Percentiles rank a stretch among this genome's conserved stretches.
phyloP scores from a whole-genome alignment of 2,888 invertebrate species.

The Dasypolia templi region DNA sequence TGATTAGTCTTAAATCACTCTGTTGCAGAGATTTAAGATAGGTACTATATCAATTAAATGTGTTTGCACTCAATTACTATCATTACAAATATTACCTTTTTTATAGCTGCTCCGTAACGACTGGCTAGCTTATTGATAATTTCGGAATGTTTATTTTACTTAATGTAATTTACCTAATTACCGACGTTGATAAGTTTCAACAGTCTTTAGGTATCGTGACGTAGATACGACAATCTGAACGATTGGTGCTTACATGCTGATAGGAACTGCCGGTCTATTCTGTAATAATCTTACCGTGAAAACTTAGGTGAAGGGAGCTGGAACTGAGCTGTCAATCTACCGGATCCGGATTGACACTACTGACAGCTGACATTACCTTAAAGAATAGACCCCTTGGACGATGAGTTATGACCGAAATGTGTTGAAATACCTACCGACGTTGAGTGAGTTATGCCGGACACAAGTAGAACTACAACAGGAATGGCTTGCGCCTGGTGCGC shows the following conservation, averaged over 20 bases:
- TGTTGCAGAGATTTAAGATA: too few species aligned
- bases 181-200: slow-evolving; percentile 18
- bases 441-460: too few species aligned
- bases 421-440: not conserved
- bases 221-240: not conserved
- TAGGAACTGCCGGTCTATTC: not conserved
- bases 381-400: not conserved
- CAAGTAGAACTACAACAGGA: too few species aligned
- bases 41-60: too few species aligned
- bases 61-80: too few species aligned
- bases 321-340: not conserved
- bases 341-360: not conserved
- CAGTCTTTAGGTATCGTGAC: slow-evolving; percentile 20
- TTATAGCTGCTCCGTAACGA: not conserved
- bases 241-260: not conserved
- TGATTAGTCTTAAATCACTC: slow-evolving; percentile 21
- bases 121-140: slow-evolving; percentile 29
- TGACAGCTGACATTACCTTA: not conserved
- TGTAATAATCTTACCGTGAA: not conserved
- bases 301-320: not conserved
- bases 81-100: not conserved
- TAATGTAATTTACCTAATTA: slow-evolving; percentile 39
- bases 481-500: too few species aligned
- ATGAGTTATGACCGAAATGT: not conserved
- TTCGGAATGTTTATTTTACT: slow-evolving; percentile 32